A percentile compares a stretch with the other conserved stretches of the same genome.
Conservation (phyloP, 1,140 invertebrate genomes). For the Rhyacophila brunnea region DNA sequence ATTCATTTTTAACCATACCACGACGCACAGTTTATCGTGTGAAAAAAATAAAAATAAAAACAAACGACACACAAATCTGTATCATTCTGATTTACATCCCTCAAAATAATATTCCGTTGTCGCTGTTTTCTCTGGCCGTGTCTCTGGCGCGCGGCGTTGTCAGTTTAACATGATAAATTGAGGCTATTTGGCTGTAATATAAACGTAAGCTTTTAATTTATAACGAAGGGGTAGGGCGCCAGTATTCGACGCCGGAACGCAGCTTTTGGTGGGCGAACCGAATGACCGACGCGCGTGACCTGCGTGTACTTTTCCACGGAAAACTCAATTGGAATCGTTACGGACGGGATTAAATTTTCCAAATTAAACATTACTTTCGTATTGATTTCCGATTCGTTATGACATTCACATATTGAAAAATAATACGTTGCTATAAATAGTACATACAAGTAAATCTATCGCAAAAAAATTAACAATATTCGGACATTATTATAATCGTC, state of each 20-base stretch:
- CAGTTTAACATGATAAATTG: slow-evolving; percentile 27
- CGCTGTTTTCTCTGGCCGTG: not conserved
- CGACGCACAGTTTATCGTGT: too few species aligned
- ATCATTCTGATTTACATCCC: not conserved
- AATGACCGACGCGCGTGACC: not conserved
- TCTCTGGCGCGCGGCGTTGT: not conserved
- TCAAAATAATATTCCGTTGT: not conserved
- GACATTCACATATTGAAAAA: not conserved
- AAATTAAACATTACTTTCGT: not conserved
- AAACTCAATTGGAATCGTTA: not conserved
- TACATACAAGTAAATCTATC: too few species aligned
- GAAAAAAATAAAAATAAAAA: too few species aligned
- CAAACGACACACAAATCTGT: too few species aligned
- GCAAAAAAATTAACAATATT: too few species aligned
- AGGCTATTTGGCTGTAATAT: slow-evolving; percentile 19
- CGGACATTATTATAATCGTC: too few species aligned
- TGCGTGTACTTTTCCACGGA: not conserved
- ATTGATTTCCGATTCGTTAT: not conserved
- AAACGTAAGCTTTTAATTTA: slow-evolving; percentile 22
- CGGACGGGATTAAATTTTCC: not conserved
- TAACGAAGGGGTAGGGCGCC: slow-evolving; percentile 11
- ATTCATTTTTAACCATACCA: too few species aligned
- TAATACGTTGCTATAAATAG: too few species aligned
- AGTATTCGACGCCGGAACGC: too few species aligned
- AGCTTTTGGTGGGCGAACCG: not conserved